A percentile compares a stretch with the other conserved stretches of the same genome.
Evolutionary conservation across 1,140 invertebrate species (phyloP).

Genomic region (Heliconius eleuchia): DNA sequence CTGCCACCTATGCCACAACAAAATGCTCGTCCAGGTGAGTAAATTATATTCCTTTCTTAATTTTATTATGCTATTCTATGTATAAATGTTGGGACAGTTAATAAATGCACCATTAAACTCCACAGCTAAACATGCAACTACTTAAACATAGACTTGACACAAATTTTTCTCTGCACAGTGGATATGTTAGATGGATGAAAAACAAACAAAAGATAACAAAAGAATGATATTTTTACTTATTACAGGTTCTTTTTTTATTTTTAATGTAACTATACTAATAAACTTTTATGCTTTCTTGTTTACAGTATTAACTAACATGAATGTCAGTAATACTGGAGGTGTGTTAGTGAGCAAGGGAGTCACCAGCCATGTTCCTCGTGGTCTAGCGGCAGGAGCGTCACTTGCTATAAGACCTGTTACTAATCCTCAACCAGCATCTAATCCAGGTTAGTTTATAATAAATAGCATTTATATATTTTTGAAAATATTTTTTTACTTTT

Average conservation of each 20-base stretch:
- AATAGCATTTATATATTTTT: no score
- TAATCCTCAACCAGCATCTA: slow-evolving; percentile 46
- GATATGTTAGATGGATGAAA: no score
- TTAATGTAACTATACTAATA: not conserved
- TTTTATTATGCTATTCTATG: not conserved
- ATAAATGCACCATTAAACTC: no score
- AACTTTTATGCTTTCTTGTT: slow-evolving; percentile 11
- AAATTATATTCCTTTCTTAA: not conserved
- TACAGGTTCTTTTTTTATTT: slow-evolving; percentile 15
- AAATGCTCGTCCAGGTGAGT: slow-evolving; percentile 67
- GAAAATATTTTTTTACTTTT: no score
- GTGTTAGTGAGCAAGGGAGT: slow-evolving; percentile 67
- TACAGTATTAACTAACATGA: slow-evolving; percentile 63
- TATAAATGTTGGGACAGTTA: no score
- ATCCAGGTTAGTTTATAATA: slow-evolving; percentile 41
- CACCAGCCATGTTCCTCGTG: slow-evolving; percentile 72
- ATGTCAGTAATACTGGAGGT: slow-evolving; percentile 58
- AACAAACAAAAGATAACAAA: no score
- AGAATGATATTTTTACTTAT: not conserved
- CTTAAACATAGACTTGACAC: no score
- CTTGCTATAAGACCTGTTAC: slow-evolving; percentile 67
- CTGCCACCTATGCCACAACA: slow-evolving; percentile 65
- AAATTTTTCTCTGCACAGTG: no score
- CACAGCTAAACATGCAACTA: no score
- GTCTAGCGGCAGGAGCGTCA: slow-evolving; percentile 69